These are phyloP conservation scores for Platycheirus rosarum DNA, from an alignment of 2,888 invertebrate species.

Conservation along the genomic window DNA sequence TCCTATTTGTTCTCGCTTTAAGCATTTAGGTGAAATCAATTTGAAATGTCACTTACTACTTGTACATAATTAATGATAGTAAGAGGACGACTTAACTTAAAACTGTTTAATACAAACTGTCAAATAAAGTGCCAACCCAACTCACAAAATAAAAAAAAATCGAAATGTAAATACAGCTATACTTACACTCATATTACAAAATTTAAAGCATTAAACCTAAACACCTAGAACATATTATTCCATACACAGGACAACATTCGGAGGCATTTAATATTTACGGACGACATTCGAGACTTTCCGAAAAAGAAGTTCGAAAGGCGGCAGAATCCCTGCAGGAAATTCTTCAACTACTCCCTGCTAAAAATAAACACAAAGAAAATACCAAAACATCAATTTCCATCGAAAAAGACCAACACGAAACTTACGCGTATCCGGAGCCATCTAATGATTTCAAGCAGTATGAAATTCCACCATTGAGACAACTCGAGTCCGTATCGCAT, in stretches of 20 bases:
- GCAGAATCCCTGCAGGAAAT: conserved; percentile 81
- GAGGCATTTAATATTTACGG: conserved; percentile 81
- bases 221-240: conserved; percentile 68
- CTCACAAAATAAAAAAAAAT: conserved; percentile 48
- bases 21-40: neutral
- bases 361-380: conserved; percentile 57
- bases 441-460: conserved; percentile 74
- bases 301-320: conserved; percentile 80
- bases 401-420: conserved; percentile 75
- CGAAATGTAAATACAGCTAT: conserved; percentile 54
- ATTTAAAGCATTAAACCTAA: conserved; percentile 55
- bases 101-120: conserved; percentile 23
- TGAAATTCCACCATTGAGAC: conserved; percentile 77
- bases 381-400: conserved; percentile 78
- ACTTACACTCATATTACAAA: conserved; percentile 54
- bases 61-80: conserved; percentile 18
- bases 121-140: conserved; percentile 27
- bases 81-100: neutral
- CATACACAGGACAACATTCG: conserved; percentile 73
- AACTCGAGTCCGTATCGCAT: conserved; percentile 80
- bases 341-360: conserved; percentile 78
- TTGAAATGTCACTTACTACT: neutral
- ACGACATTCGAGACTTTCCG: conserved; percentile 79
- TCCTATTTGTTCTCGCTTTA: neutral
- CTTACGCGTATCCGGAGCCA: conserved; percentile 41